Conservation (phyloP, 1,140 invertebrate species). For the Phymorhynchus buccinoides region DNA sequence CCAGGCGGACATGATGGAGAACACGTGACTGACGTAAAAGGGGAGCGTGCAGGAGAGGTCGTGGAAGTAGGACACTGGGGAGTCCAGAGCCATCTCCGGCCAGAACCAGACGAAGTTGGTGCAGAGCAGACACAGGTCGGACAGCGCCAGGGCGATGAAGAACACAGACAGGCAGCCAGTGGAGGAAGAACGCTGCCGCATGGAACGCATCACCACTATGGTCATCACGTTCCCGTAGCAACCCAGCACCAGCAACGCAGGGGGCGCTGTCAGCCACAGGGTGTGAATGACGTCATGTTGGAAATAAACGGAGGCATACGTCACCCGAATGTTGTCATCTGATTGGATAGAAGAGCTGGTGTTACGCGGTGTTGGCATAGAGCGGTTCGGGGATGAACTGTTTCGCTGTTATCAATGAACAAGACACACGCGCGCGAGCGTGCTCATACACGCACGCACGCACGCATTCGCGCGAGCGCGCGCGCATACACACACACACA, state of each 20-base stretch:
- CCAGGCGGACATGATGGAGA: constrained; percentile 51
- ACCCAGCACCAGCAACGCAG: constrained; percentile 43
- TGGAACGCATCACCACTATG: constrained; percentile 38
- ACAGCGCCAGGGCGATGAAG: constrained; percentile 40
- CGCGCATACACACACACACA: no score
- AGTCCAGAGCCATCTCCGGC: constrained; percentile 46
- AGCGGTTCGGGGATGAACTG: no score
- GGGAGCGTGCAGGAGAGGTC: constrained; percentile 47
- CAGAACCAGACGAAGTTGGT: constrained; percentile 53
- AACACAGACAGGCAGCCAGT: constrained; percentile 35
- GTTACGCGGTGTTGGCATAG: no score
- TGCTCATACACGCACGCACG: no score
- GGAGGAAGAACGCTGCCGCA: no score
- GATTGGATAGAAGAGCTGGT: no score
- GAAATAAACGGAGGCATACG: no score
- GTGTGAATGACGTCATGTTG: background rate
- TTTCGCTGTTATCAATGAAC: no score
- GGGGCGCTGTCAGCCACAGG: constrained; percentile 24
- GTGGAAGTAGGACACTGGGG: constrained; percentile 44
- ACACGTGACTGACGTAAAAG: constrained; percentile 45
- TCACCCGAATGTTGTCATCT: no score
- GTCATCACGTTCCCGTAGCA: constrained; percentile 42
- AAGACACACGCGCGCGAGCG: no score
- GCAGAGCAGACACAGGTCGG: constrained; percentile 50
- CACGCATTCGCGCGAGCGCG: no score